Percentiles rank a stretch among this genome's conserved stretches.
Conservation (phyloP, 2,888 invertebrate genomes). For the Thymelicus sylvestris region DNA sequence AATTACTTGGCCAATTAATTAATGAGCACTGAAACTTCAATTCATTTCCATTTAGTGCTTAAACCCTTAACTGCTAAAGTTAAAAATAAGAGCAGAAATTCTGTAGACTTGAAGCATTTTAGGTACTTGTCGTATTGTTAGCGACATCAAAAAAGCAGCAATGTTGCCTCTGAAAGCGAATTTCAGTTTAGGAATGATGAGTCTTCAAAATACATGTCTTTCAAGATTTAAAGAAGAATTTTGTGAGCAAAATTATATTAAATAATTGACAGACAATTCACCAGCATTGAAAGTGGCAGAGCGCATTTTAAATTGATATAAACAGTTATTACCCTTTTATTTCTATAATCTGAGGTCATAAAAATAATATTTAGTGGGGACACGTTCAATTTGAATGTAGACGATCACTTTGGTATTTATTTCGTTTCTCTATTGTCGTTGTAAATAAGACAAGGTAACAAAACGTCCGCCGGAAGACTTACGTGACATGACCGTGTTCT, state of each 20-base stretch:
- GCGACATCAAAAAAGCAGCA: not conserved
- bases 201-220: no score
- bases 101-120: slow-evolving; percentile 4
- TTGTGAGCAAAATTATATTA: no score
- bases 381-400: no score
- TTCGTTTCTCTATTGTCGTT: not conserved
- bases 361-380: no score
- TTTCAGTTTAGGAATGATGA: no score
- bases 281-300: no score
- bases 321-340: no score
- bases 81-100: slow-evolving; percentile 18
- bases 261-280: no score
- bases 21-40: slow-evolving; percentile 26
- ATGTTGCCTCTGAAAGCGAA: no score
- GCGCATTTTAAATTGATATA: no score
- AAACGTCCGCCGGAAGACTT: slow-evolving; percentile 15
- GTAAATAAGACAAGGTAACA: slow-evolving; percentile 1
- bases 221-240: no score
- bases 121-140: not conserved
- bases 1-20: slow-evolving; percentile 34
- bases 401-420: not conserved
- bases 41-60: slow-evolving; percentile 28
- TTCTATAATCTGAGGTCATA: no score
- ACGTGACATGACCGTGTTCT: slow-evolving; percentile 33
- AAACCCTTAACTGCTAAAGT: slow-evolving; percentile 18